Percentiles rank a stretch among this genome's conserved stretches.
Conservation (phyloP, 2,888 invertebrate genomes). For the Digitonthophagus gazella region DNA sequence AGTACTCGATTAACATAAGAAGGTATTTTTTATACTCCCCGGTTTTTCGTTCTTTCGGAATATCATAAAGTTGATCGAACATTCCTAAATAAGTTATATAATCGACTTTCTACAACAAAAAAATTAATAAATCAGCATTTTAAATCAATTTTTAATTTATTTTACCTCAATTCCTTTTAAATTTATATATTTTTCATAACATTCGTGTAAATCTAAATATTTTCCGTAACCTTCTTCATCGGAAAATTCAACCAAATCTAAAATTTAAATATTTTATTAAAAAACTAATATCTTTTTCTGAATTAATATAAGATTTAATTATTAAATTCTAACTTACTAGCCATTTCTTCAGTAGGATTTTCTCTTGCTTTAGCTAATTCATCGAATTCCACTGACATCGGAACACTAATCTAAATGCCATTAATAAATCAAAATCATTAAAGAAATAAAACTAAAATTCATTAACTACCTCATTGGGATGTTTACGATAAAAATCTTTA, state of each 20-base stretch:
- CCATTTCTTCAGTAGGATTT: conserved; percentile 82
- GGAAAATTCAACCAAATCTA: conserved; percentile 89
- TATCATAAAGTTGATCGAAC: conserved; percentile 95
- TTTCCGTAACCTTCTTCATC: conserved; percentile 99
- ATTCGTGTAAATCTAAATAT: conserved; percentile 95
- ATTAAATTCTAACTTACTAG: conserved; percentile 58
- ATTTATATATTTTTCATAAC: conserved; percentile 94
- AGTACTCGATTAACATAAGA: conserved; percentile 77
- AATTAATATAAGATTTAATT: too few relatives aligned
- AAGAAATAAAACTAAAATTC: too few relatives aligned
- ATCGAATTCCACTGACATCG: conserved; percentile 97
- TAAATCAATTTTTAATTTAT: not conserved
- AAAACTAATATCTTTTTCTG: not conserved
- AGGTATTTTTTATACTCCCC: conserved; percentile 86
- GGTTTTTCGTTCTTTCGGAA: conserved; percentile 87
- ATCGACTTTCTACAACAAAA: conserved; percentile 71
- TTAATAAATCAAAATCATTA: conserved; percentile 33
- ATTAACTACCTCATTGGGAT: conserved; percentile 89
- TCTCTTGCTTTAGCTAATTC: conserved; percentile 86
- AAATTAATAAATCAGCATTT: not conserved
- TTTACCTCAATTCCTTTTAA: conserved; percentile 89
- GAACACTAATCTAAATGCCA: conserved; percentile 79
- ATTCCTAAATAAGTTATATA: conserved; percentile 92
- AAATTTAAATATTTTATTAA: conserved; percentile 33
- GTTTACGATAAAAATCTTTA: conserved; percentile 93